Percentiles rank a stretch among this genome's conserved stretches.
Evolutionary conservation across 2,797 vertebrate species (phyloP).

Genomic region (Thripadectes ignobilis): DNA sequence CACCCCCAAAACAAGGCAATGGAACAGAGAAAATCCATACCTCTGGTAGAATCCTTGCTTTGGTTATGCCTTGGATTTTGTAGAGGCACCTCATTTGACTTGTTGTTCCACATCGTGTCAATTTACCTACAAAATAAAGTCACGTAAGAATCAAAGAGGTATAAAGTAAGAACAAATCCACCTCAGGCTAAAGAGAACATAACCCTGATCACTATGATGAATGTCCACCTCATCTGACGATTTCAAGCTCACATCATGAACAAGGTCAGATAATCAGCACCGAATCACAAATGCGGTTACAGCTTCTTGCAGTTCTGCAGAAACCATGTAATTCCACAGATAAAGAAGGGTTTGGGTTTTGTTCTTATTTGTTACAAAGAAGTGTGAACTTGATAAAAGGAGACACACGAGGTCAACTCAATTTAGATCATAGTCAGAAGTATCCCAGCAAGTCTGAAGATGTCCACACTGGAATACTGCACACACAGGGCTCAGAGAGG

Average conservation of each 20-base stretch:
- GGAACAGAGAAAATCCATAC: constrained; percentile 68
- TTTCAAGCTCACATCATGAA: not conserved
- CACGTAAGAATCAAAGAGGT: not conserved
- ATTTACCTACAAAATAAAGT: constrained; percentile 75
- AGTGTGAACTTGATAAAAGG: not conserved
- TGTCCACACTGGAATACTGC: not conserved
- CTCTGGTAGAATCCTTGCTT: constrained; percentile 79
- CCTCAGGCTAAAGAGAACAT: not conserved
- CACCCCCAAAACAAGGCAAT: not conserved
- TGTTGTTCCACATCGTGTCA: constrained; percentile 86
- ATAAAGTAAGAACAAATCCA: not conserved
- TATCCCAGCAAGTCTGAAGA: not conserved
- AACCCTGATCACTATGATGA: not conserved
- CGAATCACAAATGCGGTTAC: not conserved
- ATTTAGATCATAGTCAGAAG: not conserved
- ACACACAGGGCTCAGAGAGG: not conserved
- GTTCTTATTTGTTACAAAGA: not conserved
- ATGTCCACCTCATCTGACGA: not conserved
- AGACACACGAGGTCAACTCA: not conserved
- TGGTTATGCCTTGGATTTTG: constrained; percentile 71
- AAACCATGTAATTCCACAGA: not conserved
- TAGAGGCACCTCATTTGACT: constrained; percentile 78
- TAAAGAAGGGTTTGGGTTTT: not conserved
- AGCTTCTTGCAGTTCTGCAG: not conserved
- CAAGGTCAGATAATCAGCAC: not conserved